phyloP scores from a whole-genome alignment of 2,888 invertebrate species.

The Eurytoma californica region DNA sequence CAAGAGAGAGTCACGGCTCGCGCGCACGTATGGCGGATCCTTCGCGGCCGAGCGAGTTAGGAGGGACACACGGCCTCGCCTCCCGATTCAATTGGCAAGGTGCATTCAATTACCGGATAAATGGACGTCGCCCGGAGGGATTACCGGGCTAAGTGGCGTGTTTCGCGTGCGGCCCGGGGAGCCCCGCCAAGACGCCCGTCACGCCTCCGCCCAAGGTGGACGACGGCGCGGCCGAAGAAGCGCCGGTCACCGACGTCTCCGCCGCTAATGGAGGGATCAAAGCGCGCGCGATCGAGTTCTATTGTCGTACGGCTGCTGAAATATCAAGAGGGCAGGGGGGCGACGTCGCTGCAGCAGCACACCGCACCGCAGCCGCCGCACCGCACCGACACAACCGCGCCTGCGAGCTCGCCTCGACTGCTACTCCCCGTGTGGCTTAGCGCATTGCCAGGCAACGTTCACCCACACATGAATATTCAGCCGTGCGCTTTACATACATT shows the following conservation, averaged over 20 bases:
- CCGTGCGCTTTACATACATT: conserved; percentile 71
- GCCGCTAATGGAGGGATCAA: conserved; percentile 33
- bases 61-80: not conserved
- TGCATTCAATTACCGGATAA: conserved; percentile 53
- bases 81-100: conserved; percentile 55
- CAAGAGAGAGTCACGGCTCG: conserved; percentile 4
- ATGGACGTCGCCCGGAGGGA: conserved; percentile 46
- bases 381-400: conserved; percentile 4
- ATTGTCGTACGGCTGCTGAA: conserved; percentile 36
- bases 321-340: conserved; percentile 4
- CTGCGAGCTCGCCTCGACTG: conserved; percentile 16
- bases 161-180: conserved; percentile 17
- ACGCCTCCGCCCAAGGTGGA: no score
- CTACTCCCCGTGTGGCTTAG: conserved; percentile 61
- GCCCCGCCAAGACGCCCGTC: conserved; percentile 24
- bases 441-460: conserved; percentile 70
- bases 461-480: conserved; percentile 74
- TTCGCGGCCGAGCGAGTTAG: not conserved
- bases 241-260: not conserved
- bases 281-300: conserved; percentile 17
- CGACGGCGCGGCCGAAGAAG: not conserved
- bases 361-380: not conserved
- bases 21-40: no score
- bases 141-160: conserved; percentile 39
- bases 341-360: not conserved